A percentile compares a stretch with the other conserved stretches of the same genome.
Conservation (phyloP, 2,888 invertebrate species). For the Nemurella pictetii region DNA sequence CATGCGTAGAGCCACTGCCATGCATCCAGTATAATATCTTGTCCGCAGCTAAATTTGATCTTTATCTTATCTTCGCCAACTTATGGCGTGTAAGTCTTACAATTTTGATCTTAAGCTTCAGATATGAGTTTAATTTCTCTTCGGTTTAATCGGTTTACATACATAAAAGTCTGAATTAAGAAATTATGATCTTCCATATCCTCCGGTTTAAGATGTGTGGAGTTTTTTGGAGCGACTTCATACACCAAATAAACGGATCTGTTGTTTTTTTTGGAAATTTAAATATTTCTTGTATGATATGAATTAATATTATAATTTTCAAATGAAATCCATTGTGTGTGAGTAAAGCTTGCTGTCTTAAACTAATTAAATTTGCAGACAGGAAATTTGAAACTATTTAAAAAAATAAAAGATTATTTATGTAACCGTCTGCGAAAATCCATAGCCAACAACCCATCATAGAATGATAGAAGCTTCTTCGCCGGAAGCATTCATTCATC, state of each 20-base stretch:
- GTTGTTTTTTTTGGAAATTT: background rate
- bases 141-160: background rate
- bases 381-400: slow-evolving; percentile 17
- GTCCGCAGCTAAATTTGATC: background rate
- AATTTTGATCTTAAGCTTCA: background rate
- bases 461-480: background rate
- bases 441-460: background rate
- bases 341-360: background rate
- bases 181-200: background rate
- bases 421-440: background rate
- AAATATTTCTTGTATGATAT: background rate
- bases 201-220: background rate
- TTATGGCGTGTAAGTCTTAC: background rate
- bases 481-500: background rate
- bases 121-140: background rate
- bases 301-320: background rate
- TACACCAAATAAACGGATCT: background rate
- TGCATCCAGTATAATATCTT: background rate
- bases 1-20: background rate
- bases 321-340: background rate
- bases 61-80: slow-evolving; percentile 1
- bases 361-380: slow-evolving; percentile 21
- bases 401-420: slow-evolving; percentile 9
- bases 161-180: background rate
- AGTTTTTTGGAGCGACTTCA: background rate